A percentile compares a stretch with the other conserved stretches of the same genome.
phyloP scores from a whole-genome alignment of 2,888 invertebrate species.

The Synanthedon andrenaeformis region DNA sequence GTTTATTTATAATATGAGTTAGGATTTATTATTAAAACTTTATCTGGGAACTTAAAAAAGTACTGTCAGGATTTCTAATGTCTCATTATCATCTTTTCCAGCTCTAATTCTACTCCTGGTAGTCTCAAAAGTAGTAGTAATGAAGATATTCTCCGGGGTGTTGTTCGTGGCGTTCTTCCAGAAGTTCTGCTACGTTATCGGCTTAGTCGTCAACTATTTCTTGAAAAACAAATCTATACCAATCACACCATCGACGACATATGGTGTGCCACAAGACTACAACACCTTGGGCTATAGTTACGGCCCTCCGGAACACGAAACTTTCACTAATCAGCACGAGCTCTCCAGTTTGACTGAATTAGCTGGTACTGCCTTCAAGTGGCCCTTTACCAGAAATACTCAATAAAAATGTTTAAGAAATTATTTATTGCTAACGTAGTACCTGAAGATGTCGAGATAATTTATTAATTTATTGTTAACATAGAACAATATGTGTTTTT shows the following conservation, averaged over 20 bases:
- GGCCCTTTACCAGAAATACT: slow-evolving; percentile 38
- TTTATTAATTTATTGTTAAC: too few relatives aligned
- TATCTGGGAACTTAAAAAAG: too few relatives aligned
- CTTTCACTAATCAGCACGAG: slow-evolving; percentile 10
- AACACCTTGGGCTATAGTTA: slow-evolving; percentile 57
- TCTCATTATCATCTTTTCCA: slow-evolving; percentile 18
- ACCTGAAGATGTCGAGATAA: too few relatives aligned
- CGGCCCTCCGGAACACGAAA: slow-evolving; percentile 42
- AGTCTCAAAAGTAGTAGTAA: slow-evolving; percentile 44
- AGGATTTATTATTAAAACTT: too few relatives aligned
- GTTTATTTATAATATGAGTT: too few relatives aligned
- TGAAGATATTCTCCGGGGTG: slow-evolving; percentile 46
- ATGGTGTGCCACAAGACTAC: slow-evolving; percentile 47
- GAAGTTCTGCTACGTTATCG: slow-evolving; percentile 45
- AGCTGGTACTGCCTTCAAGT: slow-evolving; percentile 19
- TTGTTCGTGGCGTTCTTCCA: slow-evolving; percentile 52
- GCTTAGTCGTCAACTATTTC: slow-evolving; percentile 41
- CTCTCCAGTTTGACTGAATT: slow-evolving; percentile 34
- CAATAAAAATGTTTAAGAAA: slow-evolving; percentile 1
- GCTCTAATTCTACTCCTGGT: slow-evolving; percentile 42
- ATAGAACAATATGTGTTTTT: too few relatives aligned
- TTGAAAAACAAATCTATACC: slow-evolving; percentile 29
- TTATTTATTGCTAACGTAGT: slow-evolving; percentile 1
- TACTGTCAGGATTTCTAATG: too few relatives aligned
- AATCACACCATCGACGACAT: slow-evolving; percentile 9